Conservation (phyloP, 2,113 vertebrate genomes). For the Engraulis encrasicolus region DNA sequence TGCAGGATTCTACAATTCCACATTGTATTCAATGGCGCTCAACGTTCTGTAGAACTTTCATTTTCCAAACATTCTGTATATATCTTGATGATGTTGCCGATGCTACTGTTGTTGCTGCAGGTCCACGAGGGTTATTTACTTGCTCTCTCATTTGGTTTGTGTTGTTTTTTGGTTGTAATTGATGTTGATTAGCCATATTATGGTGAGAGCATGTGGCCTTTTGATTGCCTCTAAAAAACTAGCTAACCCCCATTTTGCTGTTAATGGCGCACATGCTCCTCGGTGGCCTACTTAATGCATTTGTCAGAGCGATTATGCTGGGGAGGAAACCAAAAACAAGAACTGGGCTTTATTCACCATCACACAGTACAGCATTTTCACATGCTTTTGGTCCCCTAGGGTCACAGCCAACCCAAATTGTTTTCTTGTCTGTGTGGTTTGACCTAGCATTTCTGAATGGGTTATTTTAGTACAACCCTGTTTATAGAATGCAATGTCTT, state of each 20-base stretch:
- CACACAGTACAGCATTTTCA: neutral
- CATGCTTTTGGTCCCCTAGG: neutral
- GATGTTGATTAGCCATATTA: neutral
- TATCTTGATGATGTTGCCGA: too few species aligned
- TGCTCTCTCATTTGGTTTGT: neutral
- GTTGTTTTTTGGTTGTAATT: neutral
- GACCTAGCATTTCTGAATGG: neutral
- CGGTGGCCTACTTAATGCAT: neutral
- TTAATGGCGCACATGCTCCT: neutral
- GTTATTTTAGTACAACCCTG: conserved; percentile 8
- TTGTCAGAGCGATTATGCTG: conserved; percentile 1
- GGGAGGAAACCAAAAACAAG: neutral
- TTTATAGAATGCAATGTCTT: neutral
- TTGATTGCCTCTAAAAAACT: neutral
- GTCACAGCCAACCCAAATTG: neutral
- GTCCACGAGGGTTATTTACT: neutral
- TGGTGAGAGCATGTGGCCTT: neutral
- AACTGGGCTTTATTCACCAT: neutral
- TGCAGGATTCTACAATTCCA: too few species aligned
- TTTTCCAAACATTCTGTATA: too few species aligned
- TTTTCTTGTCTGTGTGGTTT: neutral
- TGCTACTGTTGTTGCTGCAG: neutral
- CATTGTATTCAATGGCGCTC: too few species aligned
- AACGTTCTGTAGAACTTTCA: too few species aligned
- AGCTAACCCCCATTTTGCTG: neutral